phyloP scores from a whole-genome alignment of 2,113 vertebrate species.

The Patagioenas fasciata region DNA sequence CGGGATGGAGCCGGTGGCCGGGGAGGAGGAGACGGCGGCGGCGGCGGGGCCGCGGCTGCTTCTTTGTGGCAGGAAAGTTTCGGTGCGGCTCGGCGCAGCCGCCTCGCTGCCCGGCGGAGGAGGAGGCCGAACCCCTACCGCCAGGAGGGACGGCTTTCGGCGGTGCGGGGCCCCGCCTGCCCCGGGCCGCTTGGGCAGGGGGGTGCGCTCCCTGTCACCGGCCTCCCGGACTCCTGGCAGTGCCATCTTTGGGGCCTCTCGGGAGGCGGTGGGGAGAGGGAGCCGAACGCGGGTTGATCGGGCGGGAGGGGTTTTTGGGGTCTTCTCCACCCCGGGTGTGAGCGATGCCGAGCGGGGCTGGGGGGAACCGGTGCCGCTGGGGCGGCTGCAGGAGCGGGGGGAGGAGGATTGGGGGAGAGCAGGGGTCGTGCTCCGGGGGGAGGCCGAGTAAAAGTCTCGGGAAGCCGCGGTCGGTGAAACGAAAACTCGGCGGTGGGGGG shows the following conservation, averaged over 20 bases:
- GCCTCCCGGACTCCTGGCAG: neutral
- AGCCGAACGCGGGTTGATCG: neutral
- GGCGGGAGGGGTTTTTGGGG: neutral
- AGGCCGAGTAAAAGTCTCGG: neutral
- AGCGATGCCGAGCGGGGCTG: neutral
- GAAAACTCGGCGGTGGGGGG: neutral
- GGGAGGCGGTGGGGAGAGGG: neutral
- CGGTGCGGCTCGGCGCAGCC: neutral
- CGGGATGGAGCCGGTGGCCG: neutral
- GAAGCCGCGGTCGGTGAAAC: neutral
- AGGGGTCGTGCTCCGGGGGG: neutral
- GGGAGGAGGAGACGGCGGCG: neutral
- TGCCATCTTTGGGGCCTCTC: slow-evolving; percentile 14
- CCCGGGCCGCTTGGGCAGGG: neutral
- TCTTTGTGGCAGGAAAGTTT: slow-evolving; percentile 30
- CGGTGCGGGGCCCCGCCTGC: neutral
- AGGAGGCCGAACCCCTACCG: neutral
- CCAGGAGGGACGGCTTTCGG: neutral
- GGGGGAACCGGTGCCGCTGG: neutral
- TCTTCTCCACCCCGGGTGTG: neutral
- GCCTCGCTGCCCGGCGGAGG: neutral
- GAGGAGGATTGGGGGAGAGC: too few relatives aligned
- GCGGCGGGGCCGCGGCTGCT: neutral
- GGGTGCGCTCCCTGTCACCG: neutral
- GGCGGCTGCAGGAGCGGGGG: too few relatives aligned